Percentiles rank a stretch among this genome's conserved stretches.
These are phyloP conservation scores for Agriopis leucophaearia DNA, from an alignment of 2,888 invertebrate genomes.

Conservation along the genomic window DNA sequence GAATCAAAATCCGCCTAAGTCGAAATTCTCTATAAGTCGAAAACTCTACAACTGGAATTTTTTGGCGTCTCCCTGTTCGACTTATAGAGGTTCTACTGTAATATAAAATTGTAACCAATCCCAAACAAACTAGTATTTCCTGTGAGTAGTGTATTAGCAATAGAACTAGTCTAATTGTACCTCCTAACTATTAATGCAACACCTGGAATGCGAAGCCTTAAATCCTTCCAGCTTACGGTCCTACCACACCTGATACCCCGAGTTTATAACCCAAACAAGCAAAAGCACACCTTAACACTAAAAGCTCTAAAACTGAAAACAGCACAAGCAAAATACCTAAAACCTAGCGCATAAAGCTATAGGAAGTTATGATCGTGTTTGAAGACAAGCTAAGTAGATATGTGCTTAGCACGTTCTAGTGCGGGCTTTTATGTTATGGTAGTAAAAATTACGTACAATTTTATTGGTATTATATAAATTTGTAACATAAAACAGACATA, in stretches of 20 bases:
- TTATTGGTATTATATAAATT: slow-evolving; percentile 14
- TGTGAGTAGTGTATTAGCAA: slow-evolving; percentile 16
- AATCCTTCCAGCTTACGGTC: slow-evolving; percentile 59
- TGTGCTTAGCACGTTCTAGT: slow-evolving; percentile 42
- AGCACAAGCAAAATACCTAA: slow-evolving; percentile 1
- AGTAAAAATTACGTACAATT: slow-evolving; percentile 38
- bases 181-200: slow-evolving; percentile 56
- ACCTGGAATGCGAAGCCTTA: slow-evolving; percentile 63
- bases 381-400: slow-evolving; percentile 42
- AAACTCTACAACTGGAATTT: no score
- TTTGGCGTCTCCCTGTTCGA: no score
- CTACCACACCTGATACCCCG: slow-evolving; percentile 58
- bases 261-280: slow-evolving; percentile 47
- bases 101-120: slow-evolving; percentile 6
- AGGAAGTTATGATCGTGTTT: slow-evolving; percentile 41
- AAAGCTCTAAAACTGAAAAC: slow-evolving; percentile 30
- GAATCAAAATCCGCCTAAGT: no score
- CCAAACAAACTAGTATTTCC: slow-evolving; percentile 13
- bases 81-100: no score
- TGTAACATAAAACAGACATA: slow-evolving; percentile 1
- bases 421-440: slow-evolving; percentile 41
- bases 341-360: slow-evolving; percentile 33
- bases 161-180: slow-evolving; percentile 50
- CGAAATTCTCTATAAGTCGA: no score
- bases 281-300: slow-evolving; percentile 30